These are phyloP conservation scores for Dipodomys merriami DNA, from an alignment of 2,113 vertebrate species.

Conservation along the genomic window DNA sequence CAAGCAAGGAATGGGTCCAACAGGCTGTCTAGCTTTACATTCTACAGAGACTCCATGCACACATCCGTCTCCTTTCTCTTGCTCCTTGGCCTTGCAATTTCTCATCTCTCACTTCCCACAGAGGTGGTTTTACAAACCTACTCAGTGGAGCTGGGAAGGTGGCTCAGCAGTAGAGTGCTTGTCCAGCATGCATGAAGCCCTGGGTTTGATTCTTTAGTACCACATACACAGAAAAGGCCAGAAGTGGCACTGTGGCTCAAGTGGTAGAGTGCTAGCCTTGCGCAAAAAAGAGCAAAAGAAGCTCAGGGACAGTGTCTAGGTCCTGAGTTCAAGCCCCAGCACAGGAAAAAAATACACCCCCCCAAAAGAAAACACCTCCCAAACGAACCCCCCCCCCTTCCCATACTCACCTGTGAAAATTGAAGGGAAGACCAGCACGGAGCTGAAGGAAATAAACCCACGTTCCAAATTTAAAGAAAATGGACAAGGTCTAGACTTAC, in stretches of 20 bases:
- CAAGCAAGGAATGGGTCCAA: fast-evolving
- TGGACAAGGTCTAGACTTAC: slow-evolving; percentile 75
- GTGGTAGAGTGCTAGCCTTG: too few species aligned
- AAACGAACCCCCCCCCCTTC: too few species aligned
- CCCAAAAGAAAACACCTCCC: too few species aligned
- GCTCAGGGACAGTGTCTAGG: too few species aligned
- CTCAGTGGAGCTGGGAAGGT: not conserved
- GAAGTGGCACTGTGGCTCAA: too few species aligned
- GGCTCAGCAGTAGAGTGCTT: too few species aligned
- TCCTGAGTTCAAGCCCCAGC: too few species aligned
- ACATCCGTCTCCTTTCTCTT: slow-evolving; percentile 25
- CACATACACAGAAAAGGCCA: too few species aligned
- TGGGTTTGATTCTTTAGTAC: too few species aligned
- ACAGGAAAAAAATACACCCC: too few species aligned
- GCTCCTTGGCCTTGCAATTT: slow-evolving; percentile 59
- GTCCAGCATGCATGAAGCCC: too few species aligned
- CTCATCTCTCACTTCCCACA: not conserved
- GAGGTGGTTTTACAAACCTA: slow-evolving; percentile 60
- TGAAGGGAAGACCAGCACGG: slow-evolving; percentile 78
- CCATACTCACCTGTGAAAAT: slow-evolving; percentile 64
- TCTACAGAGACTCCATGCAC: not conserved
- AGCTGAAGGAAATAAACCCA: slow-evolving; percentile 77
- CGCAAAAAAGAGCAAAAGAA: too few species aligned
- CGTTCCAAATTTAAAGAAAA: slow-evolving; percentile 64
- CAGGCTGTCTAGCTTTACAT: fast-evolving